Evolutionary conservation across 2,797 vertebrate species (phyloP), one percentile per base, ranked within the genome.

Genomic region (Pyrrhura leucotis): DNA sequence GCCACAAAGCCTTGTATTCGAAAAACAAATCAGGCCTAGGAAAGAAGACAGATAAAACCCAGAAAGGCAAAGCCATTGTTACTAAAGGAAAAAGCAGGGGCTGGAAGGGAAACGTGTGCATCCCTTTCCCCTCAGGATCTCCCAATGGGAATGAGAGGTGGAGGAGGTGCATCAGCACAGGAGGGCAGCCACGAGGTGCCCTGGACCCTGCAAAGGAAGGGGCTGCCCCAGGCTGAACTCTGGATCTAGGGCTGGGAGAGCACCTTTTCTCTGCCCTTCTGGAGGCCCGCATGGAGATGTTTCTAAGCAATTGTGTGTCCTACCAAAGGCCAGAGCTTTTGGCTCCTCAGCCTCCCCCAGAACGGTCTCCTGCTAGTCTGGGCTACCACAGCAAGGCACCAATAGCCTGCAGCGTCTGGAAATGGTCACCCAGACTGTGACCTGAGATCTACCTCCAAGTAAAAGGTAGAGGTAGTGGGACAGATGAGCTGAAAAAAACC

Each of bases 71-170:
- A 56, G 40, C 39, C 63, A 61, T 25, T 56, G 31, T 35, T 20
- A 56, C 3, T 37, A 33, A 28, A 75, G 37, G 14, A 42, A 83
- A 63, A 77, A 13, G 12, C 42, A 26, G 19, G 12, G 22, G 6
- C 56, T 68, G 33, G 45, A 87, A 53, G 14, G 17, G 29, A 71
- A 69, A 50, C 3, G 3, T 51, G 61, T 80, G 33, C 44, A 61
- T 25, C 5, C 0, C 0, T 0, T 62, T 71, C 68, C 42, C 42
- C 35, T 35, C 22, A 17, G 28, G 11, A 71, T 8, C 4, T 77
- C 22, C 11, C 0, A 0, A 17, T 7, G 29, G n/a, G 18, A 35
- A 14, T 48, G 58, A 62, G 68, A 83, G 40, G 39, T 1, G 2
- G 17, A 54, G 62, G 40, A 1, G 4, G 54, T 23, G 18, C n/a